Base-by-base conservation (phyloP, 2,797 vertebrate genomes). In the Hemibagrus guttatus region DNA sequence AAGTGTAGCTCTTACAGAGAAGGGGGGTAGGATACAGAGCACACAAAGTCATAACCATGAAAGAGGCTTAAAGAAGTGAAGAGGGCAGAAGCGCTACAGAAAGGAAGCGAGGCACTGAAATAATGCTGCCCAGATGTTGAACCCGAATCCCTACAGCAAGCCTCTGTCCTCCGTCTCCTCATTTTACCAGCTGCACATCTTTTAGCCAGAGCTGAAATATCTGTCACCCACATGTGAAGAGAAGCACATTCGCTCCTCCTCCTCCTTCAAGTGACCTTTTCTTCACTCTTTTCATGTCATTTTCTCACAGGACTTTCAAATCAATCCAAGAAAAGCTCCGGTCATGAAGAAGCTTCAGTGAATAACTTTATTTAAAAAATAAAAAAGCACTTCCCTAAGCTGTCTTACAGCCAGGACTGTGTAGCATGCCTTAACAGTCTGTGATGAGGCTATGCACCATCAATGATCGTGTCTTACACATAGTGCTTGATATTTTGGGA, bases 141-240 rank as follows among this genome's bases (percentile, higher is more conserved):
- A 72, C 8, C 35, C 66, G 72, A 71, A 87, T 80, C 74, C 85
- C 13, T 79, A 35, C n/a, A 66, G 46, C 74, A 35, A 82, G 81
- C 63, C 78, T 63, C 66, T 12, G 42, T 75, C 84, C 52, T 63
- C 19, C 66, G 49, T 31, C 59, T 68, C 52, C 63, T 87, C 28
- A 61, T 49, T 69, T 58, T 78, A 46, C 49, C 61, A 58, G 52
- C 72, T 81, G 84, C 71, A 46, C 39, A 71, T 64, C 66, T 81
- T 35, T n/a, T 16, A 72, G 85, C 68, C 63, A 75, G 54, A 81
- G 63, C 89, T 89, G 84, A 92, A 72, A 90, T 90, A 93, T 95
- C 91, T 95, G 92, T 86, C 92, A 91, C 86, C 91, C 92, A 93
- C 88, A 91, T 94, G 94, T 89, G 91, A 94, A 86, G 49, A 80